Evolutionary conservation across 2,888 invertebrate species (phyloP), one percentile per base, ranked within the genome.

Genomic region (Chouioia cunea): DNA sequence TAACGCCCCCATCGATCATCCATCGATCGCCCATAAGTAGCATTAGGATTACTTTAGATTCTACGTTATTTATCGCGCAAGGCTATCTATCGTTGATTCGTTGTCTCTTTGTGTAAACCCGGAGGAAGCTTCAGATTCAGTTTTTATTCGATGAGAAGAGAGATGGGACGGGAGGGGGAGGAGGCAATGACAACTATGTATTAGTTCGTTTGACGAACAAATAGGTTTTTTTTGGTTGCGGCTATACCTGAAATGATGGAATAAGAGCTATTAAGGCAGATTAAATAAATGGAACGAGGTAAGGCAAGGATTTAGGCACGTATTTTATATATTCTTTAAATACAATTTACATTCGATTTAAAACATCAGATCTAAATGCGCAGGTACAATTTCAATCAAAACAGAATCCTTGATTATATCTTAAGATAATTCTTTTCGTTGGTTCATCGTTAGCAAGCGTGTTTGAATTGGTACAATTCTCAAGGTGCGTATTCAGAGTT

Each of bases 1-100:
- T 65, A 36, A 63, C 74, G 78, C 77, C 77, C 74, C 77, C 82
- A 82, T 82, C 82, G 79, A 82, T 82, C 82, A 82, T 75, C 65
- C 75, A 73, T 77, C 77, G 76, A 80, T 82, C 77, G 43, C 52
- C 47, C 22, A 16, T 58, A 62, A 44, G 63, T 23, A 44, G 44
- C 23, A 14, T 15, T 22, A 54, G 56, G 58, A 60, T 62, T 74
- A 74, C 73, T 52, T 71, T 64, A 58, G 48, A 71, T 74, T 76
- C 58, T 54, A 8, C 0, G 23, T 36, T 43, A 6, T 57, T 46
- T 54, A 70, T 70, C 70, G 53, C 14, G 64, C 10, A 36, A 36
- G 52, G 14, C 36, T 50, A 53, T 64, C 63, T 70, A 22, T 50
- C 20, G 36, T 3, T 16, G 54, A 67, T 60, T 47, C 54, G 16